phyloP scores from a whole-genome alignment of 2,888 invertebrate genomes.

The Dryobota labecula region DNA sequence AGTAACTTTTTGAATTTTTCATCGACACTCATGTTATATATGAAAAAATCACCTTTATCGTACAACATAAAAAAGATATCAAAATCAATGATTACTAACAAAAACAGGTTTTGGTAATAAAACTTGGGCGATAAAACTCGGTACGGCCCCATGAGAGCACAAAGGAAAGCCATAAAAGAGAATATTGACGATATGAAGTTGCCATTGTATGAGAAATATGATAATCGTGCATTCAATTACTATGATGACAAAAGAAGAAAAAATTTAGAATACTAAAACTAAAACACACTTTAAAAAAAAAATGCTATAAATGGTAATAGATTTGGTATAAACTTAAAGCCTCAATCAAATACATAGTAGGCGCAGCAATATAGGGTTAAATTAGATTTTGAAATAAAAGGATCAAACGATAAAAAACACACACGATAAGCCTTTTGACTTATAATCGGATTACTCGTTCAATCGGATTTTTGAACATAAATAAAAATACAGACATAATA shows the following conservation, averaged over 20 bases:
- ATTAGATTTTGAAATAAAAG: background rate
- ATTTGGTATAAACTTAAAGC: background rate
- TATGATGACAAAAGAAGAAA: too few relatives aligned
- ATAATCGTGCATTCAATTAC: constrained; percentile 60
- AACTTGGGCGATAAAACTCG: constrained; percentile 78
- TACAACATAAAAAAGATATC: constrained; percentile 59
- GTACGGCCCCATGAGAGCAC: constrained; percentile 69
- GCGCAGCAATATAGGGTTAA: too few relatives aligned
- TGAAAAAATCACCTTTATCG: constrained; percentile 33
- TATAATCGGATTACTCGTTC: constrained; percentile 39
- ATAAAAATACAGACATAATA: constrained; percentile 1
- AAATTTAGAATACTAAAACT: too few relatives aligned
- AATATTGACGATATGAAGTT: constrained; percentile 70
- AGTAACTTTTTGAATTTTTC: constrained; percentile 15
- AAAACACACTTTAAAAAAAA: background rate
- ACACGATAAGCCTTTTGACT: constrained; percentile 26
- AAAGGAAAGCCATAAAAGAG: constrained; percentile 71
- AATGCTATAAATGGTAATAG: background rate
- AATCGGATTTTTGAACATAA: constrained; percentile 12
- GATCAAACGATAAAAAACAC: constrained; percentile 8
- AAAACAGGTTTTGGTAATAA: constrained; percentile 76
- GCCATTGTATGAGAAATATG: constrained; percentile 55
- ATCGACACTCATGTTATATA: background rate
- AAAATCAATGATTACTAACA: constrained; percentile 73
- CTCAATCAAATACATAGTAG: background rate